Conservation (phyloP, 2,797 vertebrate species). For the Myotis planiceps region DNA sequence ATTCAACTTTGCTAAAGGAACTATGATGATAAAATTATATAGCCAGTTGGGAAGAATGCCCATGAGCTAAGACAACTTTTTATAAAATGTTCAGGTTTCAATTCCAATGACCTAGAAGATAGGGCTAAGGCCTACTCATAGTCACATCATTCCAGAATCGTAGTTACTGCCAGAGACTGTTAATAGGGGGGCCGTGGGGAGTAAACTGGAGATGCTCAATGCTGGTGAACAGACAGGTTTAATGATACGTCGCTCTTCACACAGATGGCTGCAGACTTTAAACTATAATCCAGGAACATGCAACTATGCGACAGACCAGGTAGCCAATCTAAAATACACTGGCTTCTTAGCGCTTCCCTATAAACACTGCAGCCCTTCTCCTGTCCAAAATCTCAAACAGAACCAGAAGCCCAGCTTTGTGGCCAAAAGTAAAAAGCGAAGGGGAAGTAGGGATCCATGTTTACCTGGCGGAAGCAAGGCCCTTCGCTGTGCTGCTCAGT, state of each 20-base stretch:
- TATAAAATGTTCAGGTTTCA: constrained; percentile 22
- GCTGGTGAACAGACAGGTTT: constrained; percentile 14
- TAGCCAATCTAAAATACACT: constrained; percentile 1
- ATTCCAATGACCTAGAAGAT: constrained; percentile 27
- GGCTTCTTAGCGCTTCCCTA: constrained; percentile 39
- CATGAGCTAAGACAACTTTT: not conserved
- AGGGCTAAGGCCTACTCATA: not conserved
- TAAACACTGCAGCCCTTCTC: not conserved
- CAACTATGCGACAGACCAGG: not conserved
- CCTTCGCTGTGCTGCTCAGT: constrained; percentile 94
- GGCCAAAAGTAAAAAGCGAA: constrained; percentile 1
- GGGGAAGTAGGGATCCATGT: not conserved
- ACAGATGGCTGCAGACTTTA: not conserved
- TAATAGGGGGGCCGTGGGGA: not conserved
- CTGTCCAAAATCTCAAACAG: constrained; percentile 4
- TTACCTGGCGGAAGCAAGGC: not conserved
- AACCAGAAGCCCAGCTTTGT: not conserved
- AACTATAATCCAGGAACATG: not conserved
- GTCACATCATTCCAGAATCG: not conserved
- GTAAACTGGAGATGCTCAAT: not conserved
- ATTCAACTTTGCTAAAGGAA: constrained; percentile 21
- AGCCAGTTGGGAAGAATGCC: not conserved
- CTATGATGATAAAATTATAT: not conserved
- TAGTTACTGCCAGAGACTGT: not conserved
- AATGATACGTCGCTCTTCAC: constrained; percentile 34